Evolutionary conservation across 2,888 invertebrate species (phyloP).

Genomic region (Heliconius ethilla): DNA sequence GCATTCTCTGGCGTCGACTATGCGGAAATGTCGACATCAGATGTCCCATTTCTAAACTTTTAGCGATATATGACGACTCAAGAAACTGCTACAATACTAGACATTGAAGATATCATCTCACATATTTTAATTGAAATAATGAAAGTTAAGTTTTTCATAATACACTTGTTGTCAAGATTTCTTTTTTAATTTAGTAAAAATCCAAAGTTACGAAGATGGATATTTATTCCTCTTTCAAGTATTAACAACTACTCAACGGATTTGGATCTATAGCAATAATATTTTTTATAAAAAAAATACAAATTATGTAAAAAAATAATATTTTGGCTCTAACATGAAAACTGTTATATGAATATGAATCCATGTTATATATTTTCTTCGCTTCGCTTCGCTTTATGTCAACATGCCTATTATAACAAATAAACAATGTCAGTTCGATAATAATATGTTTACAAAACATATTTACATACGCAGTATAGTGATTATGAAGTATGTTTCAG

Average conservation of each 20-base stretch:
- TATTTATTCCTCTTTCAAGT: too few species aligned
- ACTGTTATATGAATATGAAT: too few species aligned
- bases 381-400: neutral
- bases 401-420: slow-evolving; percentile 2
- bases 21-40: slow-evolving; percentile 63
- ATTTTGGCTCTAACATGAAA: too few species aligned
- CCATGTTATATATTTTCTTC: too few species aligned
- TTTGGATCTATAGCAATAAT: too few species aligned
- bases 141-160: neutral
- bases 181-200: too few species aligned
- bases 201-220: too few species aligned
- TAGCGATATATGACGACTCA: slow-evolving; percentile 38
- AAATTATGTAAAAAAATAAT: too few species aligned
- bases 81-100: slow-evolving; percentile 21
- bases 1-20: slow-evolving; percentile 54
- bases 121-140: neutral
- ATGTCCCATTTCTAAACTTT: slow-evolving; percentile 57
- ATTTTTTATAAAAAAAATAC: too few species aligned
- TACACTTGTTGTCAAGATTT: neutral
- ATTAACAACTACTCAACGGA: too few species aligned
- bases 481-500: neutral
- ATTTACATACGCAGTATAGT: neutral
- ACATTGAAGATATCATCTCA: neutral
- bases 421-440: neutral
- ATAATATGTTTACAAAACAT: slow-evolving; percentile 5